Evolutionary conservation across 2,113 vertebrate species (phyloP).

Genomic region (Pseudopipra pipra): DNA sequence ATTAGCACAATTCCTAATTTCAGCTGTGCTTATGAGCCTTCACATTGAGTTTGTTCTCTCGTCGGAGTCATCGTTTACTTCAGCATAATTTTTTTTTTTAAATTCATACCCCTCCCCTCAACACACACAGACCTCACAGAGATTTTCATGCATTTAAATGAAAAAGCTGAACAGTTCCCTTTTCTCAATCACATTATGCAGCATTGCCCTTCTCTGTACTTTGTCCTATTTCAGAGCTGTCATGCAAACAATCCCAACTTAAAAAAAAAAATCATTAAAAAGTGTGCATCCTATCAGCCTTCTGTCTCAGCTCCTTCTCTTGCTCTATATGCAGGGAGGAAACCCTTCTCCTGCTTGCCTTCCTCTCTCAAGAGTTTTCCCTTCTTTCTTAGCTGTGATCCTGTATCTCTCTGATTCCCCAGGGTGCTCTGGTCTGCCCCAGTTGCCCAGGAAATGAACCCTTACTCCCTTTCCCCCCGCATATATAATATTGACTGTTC

Average conservation of each 20-base stretch:
- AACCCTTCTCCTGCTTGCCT: neutral
- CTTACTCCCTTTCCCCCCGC: rapidly evolving
- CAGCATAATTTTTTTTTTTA: neutral
- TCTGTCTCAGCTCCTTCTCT: neutral
- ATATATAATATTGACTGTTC: neutral
- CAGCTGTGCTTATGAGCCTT: neutral
- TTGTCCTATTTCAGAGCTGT: conserved; percentile 31
- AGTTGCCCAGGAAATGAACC: neutral
- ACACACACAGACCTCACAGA: neutral
- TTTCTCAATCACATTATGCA: conserved; percentile 24
- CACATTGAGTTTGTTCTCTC: conserved; percentile 14
- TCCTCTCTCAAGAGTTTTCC: neutral
- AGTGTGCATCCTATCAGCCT: neutral
- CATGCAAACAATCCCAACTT: conserved; percentile 7
- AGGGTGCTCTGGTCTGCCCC: neutral
- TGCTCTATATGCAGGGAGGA: neutral
- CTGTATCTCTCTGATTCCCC: neutral
- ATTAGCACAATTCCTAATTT: neutral
- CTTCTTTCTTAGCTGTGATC: neutral
- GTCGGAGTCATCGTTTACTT: neutral
- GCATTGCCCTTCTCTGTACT: conserved; percentile 55
- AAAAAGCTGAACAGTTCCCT: conserved; percentile 27
- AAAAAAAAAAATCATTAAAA: neutral
- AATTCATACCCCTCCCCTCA: neutral
- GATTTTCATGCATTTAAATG: conserved; percentile 49